Conservation (phyloP, 2,888 invertebrate species). For the Stratiomys singularior region DNA sequence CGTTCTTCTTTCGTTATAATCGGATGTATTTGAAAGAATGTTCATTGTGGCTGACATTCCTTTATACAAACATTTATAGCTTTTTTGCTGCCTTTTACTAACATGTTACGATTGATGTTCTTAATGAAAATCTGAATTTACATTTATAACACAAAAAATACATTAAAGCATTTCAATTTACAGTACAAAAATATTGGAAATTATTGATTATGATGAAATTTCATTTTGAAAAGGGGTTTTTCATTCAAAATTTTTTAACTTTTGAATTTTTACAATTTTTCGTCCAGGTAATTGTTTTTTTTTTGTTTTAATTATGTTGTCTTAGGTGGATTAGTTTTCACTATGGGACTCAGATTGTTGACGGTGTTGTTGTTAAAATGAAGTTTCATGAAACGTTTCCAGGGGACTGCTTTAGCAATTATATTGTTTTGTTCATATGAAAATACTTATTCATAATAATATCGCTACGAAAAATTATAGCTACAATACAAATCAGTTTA, state of each 20-base stretch:
- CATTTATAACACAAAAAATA: slow-evolving; percentile 1
- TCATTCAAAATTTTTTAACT: no score
- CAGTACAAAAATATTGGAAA: slow-evolving; percentile 9
- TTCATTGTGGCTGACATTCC: no score
- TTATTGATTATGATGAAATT: background rate
- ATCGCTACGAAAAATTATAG: slow-evolving; percentile 40
- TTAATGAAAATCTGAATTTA: background rate
- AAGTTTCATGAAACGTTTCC: background rate
- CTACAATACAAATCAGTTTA: slow-evolving; percentile 27
- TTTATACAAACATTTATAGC: no score
- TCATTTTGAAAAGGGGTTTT: background rate
- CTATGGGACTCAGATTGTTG: no score
- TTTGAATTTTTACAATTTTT: background rate
- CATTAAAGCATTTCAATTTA: slow-evolving; percentile 35
- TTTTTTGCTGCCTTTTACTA: background rate
- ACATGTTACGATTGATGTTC: background rate
- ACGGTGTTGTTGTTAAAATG: no score
- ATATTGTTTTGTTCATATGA: background rate
- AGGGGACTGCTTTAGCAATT: background rate
- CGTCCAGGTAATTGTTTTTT: background rate
- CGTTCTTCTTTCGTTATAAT: no score
- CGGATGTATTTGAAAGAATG: no score
- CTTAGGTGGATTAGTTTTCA: no score
- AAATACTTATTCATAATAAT: background rate
- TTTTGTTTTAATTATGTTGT: no score